Evolutionary conservation across 2,113 vertebrate species (phyloP).

Genomic region (Cyanoderma ruficeps): DNA sequence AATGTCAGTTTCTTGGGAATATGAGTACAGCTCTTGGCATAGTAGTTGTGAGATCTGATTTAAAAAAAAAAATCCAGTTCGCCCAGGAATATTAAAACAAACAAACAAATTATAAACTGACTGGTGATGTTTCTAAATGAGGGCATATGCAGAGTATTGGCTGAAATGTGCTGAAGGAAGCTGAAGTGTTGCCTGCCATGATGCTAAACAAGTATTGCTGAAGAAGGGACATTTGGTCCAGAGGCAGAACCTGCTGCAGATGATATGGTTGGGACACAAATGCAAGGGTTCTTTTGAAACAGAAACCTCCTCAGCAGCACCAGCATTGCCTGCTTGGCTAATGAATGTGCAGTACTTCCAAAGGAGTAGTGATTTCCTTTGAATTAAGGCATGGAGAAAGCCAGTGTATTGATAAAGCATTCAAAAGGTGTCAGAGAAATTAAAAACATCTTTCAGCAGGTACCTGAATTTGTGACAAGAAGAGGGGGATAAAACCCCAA

Average conservation of each 20-base stretch:
- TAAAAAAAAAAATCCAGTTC: neutral
- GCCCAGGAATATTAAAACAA: neutral
- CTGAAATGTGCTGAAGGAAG: neutral
- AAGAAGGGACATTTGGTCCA: neutral
- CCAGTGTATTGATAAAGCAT: neutral
- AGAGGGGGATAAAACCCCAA: neutral
- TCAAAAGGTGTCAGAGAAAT: neutral
- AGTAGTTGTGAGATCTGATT: neutral
- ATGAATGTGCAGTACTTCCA: neutral
- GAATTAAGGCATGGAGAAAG: neutral
- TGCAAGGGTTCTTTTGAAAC: neutral
- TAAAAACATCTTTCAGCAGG: neutral
- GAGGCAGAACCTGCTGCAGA: neutral
- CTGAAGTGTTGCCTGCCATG: neutral
- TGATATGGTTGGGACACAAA: neutral
- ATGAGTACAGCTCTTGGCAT: neutral
- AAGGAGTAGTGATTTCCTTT: neutral
- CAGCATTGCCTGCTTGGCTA: neutral
- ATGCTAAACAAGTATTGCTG: neutral
- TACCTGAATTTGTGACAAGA: neutral
- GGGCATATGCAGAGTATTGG: neutral
- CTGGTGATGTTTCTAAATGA: neutral
- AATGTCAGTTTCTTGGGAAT: neutral
- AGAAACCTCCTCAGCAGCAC: neutral
- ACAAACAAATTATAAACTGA: neutral